Conservation (phyloP, 2,113 vertebrate genomes). For the Mustela lutreola region DNA sequence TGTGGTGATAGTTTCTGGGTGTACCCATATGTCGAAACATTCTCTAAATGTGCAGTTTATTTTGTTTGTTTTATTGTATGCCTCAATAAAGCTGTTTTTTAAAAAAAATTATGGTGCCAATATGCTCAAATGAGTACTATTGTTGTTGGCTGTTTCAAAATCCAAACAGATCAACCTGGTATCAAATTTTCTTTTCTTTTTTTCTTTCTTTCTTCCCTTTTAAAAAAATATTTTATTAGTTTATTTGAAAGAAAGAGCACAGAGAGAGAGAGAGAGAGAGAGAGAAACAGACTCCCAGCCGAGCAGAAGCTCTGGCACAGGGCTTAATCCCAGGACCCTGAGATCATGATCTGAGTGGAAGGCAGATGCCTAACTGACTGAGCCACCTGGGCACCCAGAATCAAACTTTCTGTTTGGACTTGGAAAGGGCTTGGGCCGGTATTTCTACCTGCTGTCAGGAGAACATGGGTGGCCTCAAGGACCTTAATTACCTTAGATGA, state of each 20-base stretch:
- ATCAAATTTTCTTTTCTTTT: neutral
- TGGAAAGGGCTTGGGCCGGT: too few relatives aligned
- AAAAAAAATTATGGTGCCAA: neutral
- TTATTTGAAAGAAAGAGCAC: too few relatives aligned
- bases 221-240: too few relatives aligned
- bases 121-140: neutral
- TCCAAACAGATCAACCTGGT: neutral
- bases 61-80: neutral
- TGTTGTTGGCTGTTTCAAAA: neutral
- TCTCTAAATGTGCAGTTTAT: neutral
- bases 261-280: too few relatives aligned
- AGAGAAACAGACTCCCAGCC: too few relatives aligned
- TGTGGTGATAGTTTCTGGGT: neutral
- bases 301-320: too few relatives aligned
- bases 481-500: neutral
- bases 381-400: neutral
- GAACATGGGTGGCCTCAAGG: neutral
- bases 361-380: neutral
- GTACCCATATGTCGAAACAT: neutral
- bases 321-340: too few relatives aligned
- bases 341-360: too few relatives aligned
- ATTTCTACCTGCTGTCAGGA: neutral
- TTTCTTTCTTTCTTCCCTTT: too few relatives aligned
- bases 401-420: neutral
- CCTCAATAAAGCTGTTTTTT: neutral